Conservation (phyloP, 1,140 invertebrate genomes). For the Uloborus diversus region DNA sequence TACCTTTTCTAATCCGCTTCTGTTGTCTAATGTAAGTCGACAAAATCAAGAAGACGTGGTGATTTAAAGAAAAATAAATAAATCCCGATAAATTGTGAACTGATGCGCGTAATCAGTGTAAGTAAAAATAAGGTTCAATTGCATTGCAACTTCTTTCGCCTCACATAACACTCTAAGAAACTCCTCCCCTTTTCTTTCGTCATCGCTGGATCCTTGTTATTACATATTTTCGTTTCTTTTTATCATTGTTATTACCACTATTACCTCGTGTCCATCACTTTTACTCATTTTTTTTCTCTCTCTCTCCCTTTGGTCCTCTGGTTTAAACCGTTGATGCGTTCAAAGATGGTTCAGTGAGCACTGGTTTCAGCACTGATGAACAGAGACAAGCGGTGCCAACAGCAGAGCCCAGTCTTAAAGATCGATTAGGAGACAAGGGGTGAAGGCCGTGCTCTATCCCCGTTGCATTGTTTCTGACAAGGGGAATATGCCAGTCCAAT, state of each 20-base stretch:
- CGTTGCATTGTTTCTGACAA: slow-evolving; percentile 39
- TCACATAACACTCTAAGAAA: slow-evolving; percentile 8
- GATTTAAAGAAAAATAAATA: too few species aligned
- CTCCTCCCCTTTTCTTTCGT: neutral
- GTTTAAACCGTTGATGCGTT: slow-evolving; percentile 35
- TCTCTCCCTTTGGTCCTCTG: slow-evolving; percentile 8
- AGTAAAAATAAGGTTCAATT: slow-evolving; percentile 15
- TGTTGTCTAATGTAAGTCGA: too few species aligned
- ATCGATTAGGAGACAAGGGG: slow-evolving; percentile 27
- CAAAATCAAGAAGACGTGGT: too few species aligned
- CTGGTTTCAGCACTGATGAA: slow-evolving; percentile 36
- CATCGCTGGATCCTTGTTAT: slow-evolving; percentile 2
- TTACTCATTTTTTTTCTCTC: slow-evolving; percentile 27
- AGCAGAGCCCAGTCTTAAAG: slow-evolving; percentile 26
- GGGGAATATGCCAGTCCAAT: slow-evolving; percentile 23
- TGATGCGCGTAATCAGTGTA: slow-evolving; percentile 23
- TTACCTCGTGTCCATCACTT: slow-evolving; percentile 49
- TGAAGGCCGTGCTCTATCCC: slow-evolving; percentile 4
- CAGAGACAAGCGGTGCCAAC: slow-evolving; percentile 45
- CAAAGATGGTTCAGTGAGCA: slow-evolving; percentile 19
- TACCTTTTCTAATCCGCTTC: too few species aligned
- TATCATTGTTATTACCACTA: slow-evolving; percentile 31
- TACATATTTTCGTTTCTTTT: slow-evolving; percentile 31
- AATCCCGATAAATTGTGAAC: neutral
- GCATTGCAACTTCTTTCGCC: slow-evolving; percentile 32